Evolutionary conservation across 2,113 vertebrate genomes (phyloP).

Genomic region (Pardalotus punctatus): DNA sequence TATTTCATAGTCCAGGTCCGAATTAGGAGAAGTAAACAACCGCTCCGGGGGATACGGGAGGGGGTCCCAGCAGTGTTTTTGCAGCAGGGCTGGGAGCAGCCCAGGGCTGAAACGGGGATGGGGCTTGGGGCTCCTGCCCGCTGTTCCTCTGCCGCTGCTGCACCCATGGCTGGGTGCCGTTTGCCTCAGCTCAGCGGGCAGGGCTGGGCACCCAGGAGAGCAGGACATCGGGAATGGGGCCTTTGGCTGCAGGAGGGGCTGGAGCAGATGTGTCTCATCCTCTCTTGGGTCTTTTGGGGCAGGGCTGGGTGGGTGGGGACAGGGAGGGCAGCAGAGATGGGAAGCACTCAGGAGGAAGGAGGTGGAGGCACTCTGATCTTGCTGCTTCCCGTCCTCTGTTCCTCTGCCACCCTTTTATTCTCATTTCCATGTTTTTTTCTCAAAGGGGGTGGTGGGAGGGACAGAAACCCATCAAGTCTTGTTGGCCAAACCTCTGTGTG

Average conservation of each 20-base stretch:
- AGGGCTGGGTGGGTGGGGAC: neutral
- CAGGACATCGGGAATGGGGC: neutral
- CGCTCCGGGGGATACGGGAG: neutral
- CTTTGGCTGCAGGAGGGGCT: neutral
- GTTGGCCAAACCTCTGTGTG: neutral
- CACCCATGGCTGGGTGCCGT: rapidly evolving
- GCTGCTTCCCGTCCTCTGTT: neutral
- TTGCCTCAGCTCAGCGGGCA: neutral
- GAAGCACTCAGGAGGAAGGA: neutral
- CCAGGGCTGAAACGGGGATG: neutral
- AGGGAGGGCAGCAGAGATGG: neutral
- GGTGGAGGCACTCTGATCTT: neutral
- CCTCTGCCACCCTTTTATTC: neutral
- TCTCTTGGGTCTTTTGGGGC: neutral
- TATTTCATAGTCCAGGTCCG: neutral
- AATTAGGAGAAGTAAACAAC: neutral
- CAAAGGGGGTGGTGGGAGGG: neutral
- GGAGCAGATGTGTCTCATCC: neutral
- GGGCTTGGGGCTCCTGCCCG: neutral
- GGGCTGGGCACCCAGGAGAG: neutral
- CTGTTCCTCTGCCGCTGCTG: no score
- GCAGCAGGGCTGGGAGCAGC: neutral
- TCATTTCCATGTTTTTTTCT: neutral
- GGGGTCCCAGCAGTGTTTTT: neutral
- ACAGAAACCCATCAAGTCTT: neutral